Percentiles rank a stretch among this genome's conserved stretches.
Evolutionary conservation across 2,797 vertebrate genomes (phyloP).

Genomic region (Chanos chanos): DNA sequence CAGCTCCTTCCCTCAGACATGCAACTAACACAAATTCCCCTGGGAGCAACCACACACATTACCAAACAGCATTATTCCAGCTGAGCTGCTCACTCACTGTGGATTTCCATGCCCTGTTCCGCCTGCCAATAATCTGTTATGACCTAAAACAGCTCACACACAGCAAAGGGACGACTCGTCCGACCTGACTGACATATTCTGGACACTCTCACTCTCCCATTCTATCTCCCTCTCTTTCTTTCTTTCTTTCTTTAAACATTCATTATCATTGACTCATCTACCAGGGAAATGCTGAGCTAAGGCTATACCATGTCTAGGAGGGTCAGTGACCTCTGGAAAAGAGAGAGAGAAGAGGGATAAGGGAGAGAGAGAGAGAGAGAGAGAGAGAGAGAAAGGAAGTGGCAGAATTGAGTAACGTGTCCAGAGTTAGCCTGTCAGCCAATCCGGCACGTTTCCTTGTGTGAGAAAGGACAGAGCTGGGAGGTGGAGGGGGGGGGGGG

Average conservation of each 20-base stretch:
- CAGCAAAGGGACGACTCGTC: constrained; percentile 9
- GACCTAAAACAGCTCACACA: too few relatives aligned
- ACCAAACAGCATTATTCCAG: too few relatives aligned
- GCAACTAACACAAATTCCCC: too few relatives aligned
- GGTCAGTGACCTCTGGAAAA: constrained; percentile 24
- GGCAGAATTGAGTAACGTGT: too few relatives aligned
- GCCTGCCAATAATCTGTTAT: too few relatives aligned
- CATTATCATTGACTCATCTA: constrained; percentile 21
- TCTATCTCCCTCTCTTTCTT: background rate
- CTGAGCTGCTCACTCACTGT: too few relatives aligned
- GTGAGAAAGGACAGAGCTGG: background rate
- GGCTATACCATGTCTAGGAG: constrained; percentile 24
- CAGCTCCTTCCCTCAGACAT: too few relatives aligned
- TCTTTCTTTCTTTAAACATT: constrained; percentile 29
- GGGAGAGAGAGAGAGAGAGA: constrained; percentile 1
- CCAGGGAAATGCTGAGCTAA: constrained; percentile 25
- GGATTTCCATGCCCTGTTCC: too few relatives aligned
- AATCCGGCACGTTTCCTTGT: constrained; percentile 16
- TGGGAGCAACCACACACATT: too few relatives aligned
- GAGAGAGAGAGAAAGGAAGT: too few relatives aligned
- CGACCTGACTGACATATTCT: constrained; percentile 26
- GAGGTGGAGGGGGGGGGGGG: constrained; percentile 13
- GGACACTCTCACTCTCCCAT: constrained; percentile 2
- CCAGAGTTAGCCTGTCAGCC: too few relatives aligned
- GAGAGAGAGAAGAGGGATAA: constrained; percentile 8